phyloP scores from a whole-genome alignment of 1,140 invertebrate genomes.

The Pseudomyrmex cubaensis region DNA sequence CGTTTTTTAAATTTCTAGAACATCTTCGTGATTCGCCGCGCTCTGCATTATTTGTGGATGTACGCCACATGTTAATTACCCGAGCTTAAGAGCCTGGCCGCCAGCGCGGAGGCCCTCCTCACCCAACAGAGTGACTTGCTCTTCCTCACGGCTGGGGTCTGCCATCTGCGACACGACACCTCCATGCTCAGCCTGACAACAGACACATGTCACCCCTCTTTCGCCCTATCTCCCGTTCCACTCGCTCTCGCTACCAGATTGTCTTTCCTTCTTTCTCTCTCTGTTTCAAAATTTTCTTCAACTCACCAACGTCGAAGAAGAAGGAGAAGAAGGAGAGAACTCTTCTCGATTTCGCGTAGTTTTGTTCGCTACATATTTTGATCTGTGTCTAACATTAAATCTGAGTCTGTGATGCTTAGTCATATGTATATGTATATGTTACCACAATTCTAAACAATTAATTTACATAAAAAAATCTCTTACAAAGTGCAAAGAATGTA shows the following conservation, averaged over 20 bases:
- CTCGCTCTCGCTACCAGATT: conserved; percentile 19
- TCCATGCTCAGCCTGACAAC: conserved; percentile 88
- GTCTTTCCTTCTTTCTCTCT: conserved; percentile 39
- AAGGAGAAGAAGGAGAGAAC: conserved; percentile 17
- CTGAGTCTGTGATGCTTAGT: conserved; percentile 34
- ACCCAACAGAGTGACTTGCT: conserved; percentile 96
- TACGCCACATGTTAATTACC: conserved; percentile 89
- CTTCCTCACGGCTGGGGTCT: conserved; percentile 95
- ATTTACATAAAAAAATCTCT: not conserved
- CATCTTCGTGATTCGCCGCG: conserved; percentile 66
- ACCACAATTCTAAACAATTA: too few species aligned
- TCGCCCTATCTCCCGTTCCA: conserved; percentile 80
- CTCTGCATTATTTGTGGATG: conserved; percentile 75
- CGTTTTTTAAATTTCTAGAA: not conserved
- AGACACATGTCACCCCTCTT: conserved; percentile 85
- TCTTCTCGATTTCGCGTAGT: conserved; percentile 29
- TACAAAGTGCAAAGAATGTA: too few species aligned
- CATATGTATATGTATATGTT: not conserved
- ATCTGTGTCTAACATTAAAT: conserved; percentile 3
- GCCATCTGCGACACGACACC: conserved; percentile 92
- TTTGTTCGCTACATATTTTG: conserved; percentile 11
- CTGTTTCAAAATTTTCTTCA: conserved; percentile 38
- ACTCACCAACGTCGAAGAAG: conserved; percentile 42
- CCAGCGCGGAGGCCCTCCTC: conserved; percentile 96
- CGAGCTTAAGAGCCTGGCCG: conserved; percentile 97